phyloP scores from a whole-genome alignment of 2,888 invertebrate genomes.

The Lacanobia wlatinum region DNA sequence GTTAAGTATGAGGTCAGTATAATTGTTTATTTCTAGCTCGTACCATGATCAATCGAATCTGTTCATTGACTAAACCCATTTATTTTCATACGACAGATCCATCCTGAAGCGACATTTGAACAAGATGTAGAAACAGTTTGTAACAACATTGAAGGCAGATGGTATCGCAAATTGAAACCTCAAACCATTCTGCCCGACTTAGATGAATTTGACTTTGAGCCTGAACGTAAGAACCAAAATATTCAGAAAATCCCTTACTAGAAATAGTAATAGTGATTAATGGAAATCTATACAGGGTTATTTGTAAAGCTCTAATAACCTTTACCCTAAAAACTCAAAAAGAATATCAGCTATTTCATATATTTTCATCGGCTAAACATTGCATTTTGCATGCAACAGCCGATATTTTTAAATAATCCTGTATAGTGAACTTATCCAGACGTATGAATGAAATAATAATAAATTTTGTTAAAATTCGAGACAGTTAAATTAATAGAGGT shows the following conservation, averaged over 20 bases:
- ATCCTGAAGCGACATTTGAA: conserved; percentile 67
- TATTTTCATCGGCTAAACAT: too few species aligned
- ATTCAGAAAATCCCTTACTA: neutral
- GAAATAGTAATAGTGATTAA: neutral
- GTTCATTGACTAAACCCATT: neutral
- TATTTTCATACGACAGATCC: conserved; percentile 67
- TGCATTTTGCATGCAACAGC: too few species aligned
- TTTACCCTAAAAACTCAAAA: too few species aligned
- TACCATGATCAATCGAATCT: neutral
- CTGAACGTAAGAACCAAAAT: conserved; percentile 63
- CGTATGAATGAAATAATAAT: too few species aligned
- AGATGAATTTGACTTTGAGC: conserved; percentile 60
- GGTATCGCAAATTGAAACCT: neutral
- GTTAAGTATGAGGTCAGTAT: conserved; percentile 66
- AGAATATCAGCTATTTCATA: too few species aligned
- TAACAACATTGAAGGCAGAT: conserved; percentile 3
- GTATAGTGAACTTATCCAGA: too few species aligned
- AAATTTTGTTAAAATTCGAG: too few species aligned
- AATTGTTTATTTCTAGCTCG: neutral
- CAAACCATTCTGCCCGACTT: conserved; percentile 53
- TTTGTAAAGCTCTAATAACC: too few species aligned
- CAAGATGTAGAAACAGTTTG: conserved; percentile 50
- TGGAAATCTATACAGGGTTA: neutral
- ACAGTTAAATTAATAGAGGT: neutral
- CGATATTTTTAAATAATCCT: too few species aligned